phyloP scores from a whole-genome alignment of 2,888 invertebrate species.

The Alviniconcha strummeri region DNA sequence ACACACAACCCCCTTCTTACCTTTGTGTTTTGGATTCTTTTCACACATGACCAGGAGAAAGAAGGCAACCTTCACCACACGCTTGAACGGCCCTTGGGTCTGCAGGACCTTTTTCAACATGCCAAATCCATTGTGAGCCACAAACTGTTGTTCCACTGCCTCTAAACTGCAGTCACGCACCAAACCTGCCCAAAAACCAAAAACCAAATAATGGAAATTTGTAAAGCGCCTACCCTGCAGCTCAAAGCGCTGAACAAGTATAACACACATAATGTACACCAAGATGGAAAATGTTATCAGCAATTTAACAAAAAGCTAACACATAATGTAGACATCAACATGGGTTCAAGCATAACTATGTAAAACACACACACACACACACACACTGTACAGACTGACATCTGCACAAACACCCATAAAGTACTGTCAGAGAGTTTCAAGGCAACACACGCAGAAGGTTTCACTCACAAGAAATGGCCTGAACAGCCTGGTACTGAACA shows the following conservation, averaged over 20 bases:
- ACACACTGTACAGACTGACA: neutral
- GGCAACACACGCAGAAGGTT: neutral
- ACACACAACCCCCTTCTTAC: constrained; percentile 68
- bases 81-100: constrained; percentile 76
- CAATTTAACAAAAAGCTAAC: too few relatives aligned
- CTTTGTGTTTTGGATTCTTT: constrained; percentile 77
- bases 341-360: too few relatives aligned
- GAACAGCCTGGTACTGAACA: constrained; percentile 82
- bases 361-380: too few relatives aligned
- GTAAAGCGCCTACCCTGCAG: too few relatives aligned
- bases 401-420: neutral
- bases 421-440: neutral
- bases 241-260: too few relatives aligned
- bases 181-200: constrained; percentile 76
- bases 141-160: constrained; percentile 79
- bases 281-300: too few relatives aligned
- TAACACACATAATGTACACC: too few relatives aligned
- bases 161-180: constrained; percentile 78
- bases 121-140: constrained; percentile 81
- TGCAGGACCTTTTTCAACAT: constrained; percentile 79
- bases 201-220: too few relatives aligned
- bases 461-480: constrained; percentile 86
- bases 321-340: too few relatives aligned
- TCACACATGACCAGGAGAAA: constrained; percentile 80
- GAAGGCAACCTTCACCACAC: constrained; percentile 84